Percentiles rank a stretch among this genome's conserved stretches.
These are phyloP conservation scores for Eubasilissa splendida DNA, from an alignment of 2,888 invertebrate species.

Conservation along the genomic window DNA sequence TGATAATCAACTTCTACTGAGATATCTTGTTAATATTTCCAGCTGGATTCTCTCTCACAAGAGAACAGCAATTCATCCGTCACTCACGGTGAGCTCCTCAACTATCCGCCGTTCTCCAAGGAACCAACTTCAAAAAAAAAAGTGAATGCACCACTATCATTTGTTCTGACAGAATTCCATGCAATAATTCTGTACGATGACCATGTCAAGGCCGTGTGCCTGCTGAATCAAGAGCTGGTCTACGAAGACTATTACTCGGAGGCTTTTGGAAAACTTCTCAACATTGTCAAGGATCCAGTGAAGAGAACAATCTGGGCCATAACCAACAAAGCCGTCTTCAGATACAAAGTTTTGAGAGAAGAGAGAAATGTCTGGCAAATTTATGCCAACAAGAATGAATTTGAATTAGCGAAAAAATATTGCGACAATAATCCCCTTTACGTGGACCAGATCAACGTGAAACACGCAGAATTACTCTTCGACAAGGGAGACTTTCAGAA, in stretches of 20 bases:
- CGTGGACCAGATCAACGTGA: constrained; percentile 87
- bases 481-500: constrained; percentile 82
- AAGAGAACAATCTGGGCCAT: constrained; percentile 89
- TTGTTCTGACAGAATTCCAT: constrained; percentile 93
- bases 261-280: constrained; percentile 84
- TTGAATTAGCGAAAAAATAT: constrained; percentile 89
- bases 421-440: constrained; percentile 86
- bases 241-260: constrained; percentile 90
- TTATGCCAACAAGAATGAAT: constrained; percentile 88
- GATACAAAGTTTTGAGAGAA: constrained; percentile 88
- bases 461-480: constrained; percentile 91
- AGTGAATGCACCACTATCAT: constrained; percentile 76
- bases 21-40: constrained; percentile 58
- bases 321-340: constrained; percentile 87
- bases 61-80: constrained; percentile 70
- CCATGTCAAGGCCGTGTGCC: constrained; percentile 87
- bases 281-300: constrained; percentile 85
- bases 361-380: constrained; percentile 91
- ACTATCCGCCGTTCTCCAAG: constrained; percentile 65
- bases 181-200: constrained; percentile 87
- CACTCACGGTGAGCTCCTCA: constrained; percentile 68
- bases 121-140: constrained; percentile 60
- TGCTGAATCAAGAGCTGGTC: constrained; percentile 88
- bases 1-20: no score
- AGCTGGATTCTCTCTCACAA: constrained; percentile 71